phyloP scores from a whole-genome alignment of 2,113 vertebrate species.

The Saccopteryx leptura region DNA sequence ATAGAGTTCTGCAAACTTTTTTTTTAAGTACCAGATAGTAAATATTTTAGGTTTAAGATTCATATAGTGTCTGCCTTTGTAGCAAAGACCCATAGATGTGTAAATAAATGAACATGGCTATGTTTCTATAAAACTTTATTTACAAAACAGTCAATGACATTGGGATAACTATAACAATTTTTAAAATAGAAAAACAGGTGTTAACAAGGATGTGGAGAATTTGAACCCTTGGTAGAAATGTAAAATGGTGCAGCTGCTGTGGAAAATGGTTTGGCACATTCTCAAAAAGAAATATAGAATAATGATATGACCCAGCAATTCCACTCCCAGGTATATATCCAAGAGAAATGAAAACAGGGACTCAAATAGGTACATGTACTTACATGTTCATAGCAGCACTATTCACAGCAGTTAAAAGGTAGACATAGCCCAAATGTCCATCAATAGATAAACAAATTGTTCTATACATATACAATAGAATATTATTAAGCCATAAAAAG shows the following conservation, averaged over 20 bases:
- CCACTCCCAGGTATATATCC: neutral
- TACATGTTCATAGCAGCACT: neutral
- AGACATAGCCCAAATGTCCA: neutral
- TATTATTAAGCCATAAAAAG: neutral
- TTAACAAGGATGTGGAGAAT: neutral
- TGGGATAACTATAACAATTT: neutral
- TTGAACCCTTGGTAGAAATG: neutral
- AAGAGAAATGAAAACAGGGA: constrained; percentile 5
- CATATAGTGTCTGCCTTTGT: neutral
- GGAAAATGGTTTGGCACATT: neutral
- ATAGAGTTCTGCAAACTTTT: neutral
- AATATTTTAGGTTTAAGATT: neutral
- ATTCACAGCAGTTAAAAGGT: neutral
- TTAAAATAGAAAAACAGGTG: neutral
- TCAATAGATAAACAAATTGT: neutral
- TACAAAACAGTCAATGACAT: neutral
- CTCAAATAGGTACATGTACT: neutral
- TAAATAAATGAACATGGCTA: neutral
- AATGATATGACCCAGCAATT: neutral
- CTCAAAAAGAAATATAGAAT: neutral
- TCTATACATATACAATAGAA: neutral
- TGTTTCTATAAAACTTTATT: neutral
- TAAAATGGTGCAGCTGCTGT: neutral
- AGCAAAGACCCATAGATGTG: neutral
- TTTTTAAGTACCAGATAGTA: neutral